Evolutionary conservation across 2,888 invertebrate species (phyloP).

Genomic region (Protodeltote pygarga): DNA sequence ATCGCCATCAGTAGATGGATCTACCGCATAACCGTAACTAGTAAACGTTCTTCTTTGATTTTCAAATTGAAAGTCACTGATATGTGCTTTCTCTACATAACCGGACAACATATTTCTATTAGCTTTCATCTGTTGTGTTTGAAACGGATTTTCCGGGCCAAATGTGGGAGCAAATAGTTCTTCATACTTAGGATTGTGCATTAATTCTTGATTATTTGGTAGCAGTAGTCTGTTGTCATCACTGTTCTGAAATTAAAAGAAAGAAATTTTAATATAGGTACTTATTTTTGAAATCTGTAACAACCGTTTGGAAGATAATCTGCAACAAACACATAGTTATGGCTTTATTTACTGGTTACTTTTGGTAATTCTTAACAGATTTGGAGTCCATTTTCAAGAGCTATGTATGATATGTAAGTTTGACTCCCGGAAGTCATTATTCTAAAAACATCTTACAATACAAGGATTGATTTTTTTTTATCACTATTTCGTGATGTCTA

Average conservation of each 20-base stretch:
- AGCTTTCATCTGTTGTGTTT: conserved; percentile 95
- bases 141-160: conserved; percentile 97
- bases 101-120: conserved; percentile 97
- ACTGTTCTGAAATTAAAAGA: conserved; percentile 88
- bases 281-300: neutral
- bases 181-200: conserved; percentile 97
- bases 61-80: conserved; percentile 99
- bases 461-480: no score
- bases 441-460: no score
- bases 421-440: no score
- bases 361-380: no score
- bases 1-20: conserved; percentile 93
- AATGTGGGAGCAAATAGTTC: conserved; percentile 96
- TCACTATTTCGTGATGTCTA: no score
- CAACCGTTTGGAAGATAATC: no score
- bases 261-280: neutral
- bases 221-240: conserved; percentile 91
- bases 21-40: conserved; percentile 97
- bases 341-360: no score
- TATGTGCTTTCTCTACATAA: conserved; percentile 97
- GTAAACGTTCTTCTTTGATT: conserved; percentile 97
- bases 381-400: no score
- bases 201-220: conserved; percentile 94
- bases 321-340: no score
- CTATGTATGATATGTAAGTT: no score